Evolutionary conservation across 2,113 vertebrate genomes (phyloP).

Genomic region (Burhinus oedicnemus): DNA sequence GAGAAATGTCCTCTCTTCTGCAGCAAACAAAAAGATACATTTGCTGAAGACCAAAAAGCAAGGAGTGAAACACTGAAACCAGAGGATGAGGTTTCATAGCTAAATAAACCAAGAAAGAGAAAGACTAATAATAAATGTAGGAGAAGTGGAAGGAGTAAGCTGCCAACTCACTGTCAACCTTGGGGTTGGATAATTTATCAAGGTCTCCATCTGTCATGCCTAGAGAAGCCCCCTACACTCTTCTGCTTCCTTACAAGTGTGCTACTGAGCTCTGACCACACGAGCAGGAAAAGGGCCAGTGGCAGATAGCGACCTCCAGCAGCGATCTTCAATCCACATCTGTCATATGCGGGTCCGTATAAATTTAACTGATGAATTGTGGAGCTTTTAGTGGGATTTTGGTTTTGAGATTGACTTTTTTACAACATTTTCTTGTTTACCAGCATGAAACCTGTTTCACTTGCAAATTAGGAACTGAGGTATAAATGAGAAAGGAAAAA

Average conservation of each 20-base stretch:
- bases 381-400: neutral
- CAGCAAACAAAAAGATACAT: neutral
- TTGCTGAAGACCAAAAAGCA: neutral
- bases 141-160: neutral
- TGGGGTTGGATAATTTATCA: neutral
- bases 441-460: neutral
- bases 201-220: neutral
- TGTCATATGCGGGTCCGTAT: neutral
- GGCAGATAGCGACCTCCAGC: neutral
- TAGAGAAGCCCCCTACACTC: neutral
- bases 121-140: constrained; percentile 9
- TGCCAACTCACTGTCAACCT: neutral
- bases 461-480: neutral
- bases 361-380: neutral
- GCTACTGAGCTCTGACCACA: neutral
- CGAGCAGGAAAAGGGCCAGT: neutral
- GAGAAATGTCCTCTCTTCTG: neutral
- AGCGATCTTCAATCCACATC: neutral
- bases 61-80: neutral
- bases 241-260: neutral
- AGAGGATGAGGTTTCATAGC: neutral
- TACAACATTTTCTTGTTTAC: neutral
- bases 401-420: neutral
- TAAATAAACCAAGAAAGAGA: neutral
- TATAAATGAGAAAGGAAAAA: neutral